Evolutionary conservation across 2,113 vertebrate species (phyloP).

Genomic region (Xerus inauris): DNA sequence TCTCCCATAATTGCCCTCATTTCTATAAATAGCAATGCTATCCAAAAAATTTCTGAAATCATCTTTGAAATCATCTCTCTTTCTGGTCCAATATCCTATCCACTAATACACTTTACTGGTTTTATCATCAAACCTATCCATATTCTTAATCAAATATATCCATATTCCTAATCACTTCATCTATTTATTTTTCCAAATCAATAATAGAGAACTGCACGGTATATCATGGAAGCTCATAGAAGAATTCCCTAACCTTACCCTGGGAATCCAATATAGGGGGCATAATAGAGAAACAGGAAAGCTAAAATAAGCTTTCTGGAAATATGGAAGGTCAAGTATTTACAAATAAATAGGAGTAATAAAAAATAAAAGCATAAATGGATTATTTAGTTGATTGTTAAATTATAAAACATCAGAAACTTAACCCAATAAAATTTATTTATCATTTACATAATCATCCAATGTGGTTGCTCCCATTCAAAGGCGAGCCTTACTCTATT

Average conservation of each 20-base stretch:
- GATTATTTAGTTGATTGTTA: background rate
- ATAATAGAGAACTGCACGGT: background rate
- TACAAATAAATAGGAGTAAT: background rate
- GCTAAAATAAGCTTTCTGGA: background rate
- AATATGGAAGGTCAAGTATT: background rate
- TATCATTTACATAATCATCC: background rate
- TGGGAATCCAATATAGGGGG: background rate
- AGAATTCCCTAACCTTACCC: background rate
- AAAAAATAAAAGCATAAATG: background rate
- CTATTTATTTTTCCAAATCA: background rate
- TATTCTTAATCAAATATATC: slow-evolving; percentile 13
- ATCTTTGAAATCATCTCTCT: slow-evolving; percentile 50
- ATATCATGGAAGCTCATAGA: background rate
- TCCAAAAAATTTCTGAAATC: background rate
- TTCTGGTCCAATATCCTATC: background rate
- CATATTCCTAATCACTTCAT: slow-evolving; percentile 13
- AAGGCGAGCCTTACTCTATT: background rate
- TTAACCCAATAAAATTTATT: background rate
- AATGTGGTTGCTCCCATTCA: background rate
- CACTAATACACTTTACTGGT: background rate
- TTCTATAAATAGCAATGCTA: background rate
- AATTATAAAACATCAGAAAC: background rate
- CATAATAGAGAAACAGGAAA: background rate
- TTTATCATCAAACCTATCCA: slow-evolving; percentile 15
- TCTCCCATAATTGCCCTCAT: background rate